Evolutionary conservation across 1,140 invertebrate species (phyloP), one percentile per base, ranked within the genome.

Genomic region (Stratiolaelaps scimitus): DNA sequence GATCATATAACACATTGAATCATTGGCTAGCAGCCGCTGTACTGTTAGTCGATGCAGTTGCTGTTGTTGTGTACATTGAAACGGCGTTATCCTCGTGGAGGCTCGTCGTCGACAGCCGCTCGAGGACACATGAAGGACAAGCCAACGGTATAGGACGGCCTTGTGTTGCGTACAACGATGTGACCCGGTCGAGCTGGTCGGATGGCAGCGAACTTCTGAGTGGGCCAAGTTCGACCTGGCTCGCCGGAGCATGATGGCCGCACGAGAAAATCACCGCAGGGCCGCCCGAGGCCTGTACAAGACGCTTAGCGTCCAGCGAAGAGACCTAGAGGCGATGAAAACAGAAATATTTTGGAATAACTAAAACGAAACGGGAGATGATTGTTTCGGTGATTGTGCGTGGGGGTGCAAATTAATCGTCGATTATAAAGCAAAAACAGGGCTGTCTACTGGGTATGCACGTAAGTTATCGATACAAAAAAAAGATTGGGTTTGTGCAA

Each of bases 61-160:
- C 23, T 17, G 53, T 23, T 34, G 53, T 26, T 60, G 53, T 10
- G 23, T 60, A 60, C 23, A 60, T 20, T 1, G 20, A 40, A 10
- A 10, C 10, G 34, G 34, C 34, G 10, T 4, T 15, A 2, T 60
- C 53, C 53, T 60, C 53, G 53, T 60, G 53, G 15, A 60, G 26
- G 23, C 53, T 60, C 6, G 34, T 15, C 26, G 34, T 15, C n/a
- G 53, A 60, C 20, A 60, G 10, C 20, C 34, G 53, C 26, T 60
- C 53, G 15, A 60, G 34, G 23, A 60, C 53, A 26, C 53, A 60
- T 19, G 53, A 60, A 20, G 53, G 53, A 60, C 53, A 60, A 15
- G 53, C 53, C 5, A 60, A 26, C 15, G 53, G 53, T 5, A 60
- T 40, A 40, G 34, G 53, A 26, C 26, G 53, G 6, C 53, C 53